A percentile compares a stretch with the other conserved stretches of the same genome.
These are phyloP conservation scores for Cancer borealis DNA, from an alignment of 2,888 invertebrate species.

Conservation along the genomic window DNA sequence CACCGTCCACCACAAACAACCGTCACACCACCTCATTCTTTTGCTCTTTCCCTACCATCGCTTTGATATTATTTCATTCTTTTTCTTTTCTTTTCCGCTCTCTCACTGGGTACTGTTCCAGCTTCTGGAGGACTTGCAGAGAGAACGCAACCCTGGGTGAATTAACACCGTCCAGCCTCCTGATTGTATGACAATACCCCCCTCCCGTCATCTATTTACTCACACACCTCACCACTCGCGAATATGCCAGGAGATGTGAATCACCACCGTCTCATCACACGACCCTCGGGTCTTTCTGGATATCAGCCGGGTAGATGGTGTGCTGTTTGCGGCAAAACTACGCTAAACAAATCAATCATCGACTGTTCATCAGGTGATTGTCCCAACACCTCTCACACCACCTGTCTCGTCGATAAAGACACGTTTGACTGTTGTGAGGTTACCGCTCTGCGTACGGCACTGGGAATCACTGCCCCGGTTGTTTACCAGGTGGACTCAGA, in stretches of 20 bases:
- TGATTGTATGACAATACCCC: slow-evolving; percentile 23
- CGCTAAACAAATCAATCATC: slow-evolving; percentile 14
- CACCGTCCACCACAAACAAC: too few species aligned
- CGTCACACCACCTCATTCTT: too few species aligned
- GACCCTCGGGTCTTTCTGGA: not conserved
- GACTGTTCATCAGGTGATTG: not conserved
- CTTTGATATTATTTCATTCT: not conserved
- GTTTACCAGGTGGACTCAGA: not conserved
- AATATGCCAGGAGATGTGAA: slow-evolving; percentile 47
- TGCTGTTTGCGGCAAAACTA: slow-evolving; percentile 28
- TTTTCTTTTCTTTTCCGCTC: not conserved
- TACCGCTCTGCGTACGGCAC: slow-evolving; percentile 26
- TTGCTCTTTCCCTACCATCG: too few species aligned
- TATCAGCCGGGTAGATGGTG: slow-evolving; percentile 8
- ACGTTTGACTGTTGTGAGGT: slow-evolving; percentile 33
- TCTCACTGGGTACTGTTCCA: slow-evolving; percentile 18
- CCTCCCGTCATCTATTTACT: not conserved
- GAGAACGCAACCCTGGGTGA: slow-evolving; percentile 48
- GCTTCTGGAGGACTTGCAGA: slow-evolving; percentile 47
- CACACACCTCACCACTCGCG: slow-evolving; percentile 12
- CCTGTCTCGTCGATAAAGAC: not conserved
- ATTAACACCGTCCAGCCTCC: slow-evolving; percentile 49
- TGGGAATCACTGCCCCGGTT: slow-evolving; percentile 29
- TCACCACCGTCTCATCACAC: slow-evolving; percentile 41
- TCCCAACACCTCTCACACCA: slow-evolving; percentile 23